Percentiles rank a stretch among this genome's conserved stretches.
Conservation (phyloP, 1,140 invertebrate genomes). For the Pentalonia nigronervosa region DNA sequence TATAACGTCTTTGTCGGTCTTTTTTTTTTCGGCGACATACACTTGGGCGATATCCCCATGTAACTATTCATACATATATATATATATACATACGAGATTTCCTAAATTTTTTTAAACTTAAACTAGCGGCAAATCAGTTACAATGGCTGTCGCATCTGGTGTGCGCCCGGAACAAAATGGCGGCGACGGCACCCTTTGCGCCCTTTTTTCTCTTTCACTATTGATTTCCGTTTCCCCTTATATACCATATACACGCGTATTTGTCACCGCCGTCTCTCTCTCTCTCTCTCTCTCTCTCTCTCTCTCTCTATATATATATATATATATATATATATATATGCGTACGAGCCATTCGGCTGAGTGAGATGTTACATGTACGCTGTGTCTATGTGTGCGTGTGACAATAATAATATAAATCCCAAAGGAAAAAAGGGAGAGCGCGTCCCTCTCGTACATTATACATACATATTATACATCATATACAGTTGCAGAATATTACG, state of each 20-base stretch:
- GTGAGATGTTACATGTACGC: conserved; percentile 44
- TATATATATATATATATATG: background rate
- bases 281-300: too few species aligned
- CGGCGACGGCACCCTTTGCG: conserved; percentile 23
- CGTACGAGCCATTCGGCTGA: background rate
- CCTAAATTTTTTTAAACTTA: conserved; percentile 3
- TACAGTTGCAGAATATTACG: background rate
- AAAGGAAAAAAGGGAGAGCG: conserved; percentile 15
- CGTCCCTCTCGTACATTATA: background rate
- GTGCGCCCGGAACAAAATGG: conserved; percentile 34
- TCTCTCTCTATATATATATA: too few species aligned
- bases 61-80: background rate
- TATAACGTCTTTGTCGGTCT: conserved; percentile 33
- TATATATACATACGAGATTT: background rate
- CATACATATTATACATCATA: background rate
- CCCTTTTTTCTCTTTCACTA: conserved; percentile 41
- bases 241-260: background rate
- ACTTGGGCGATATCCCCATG: background rate
- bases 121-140: conserved; percentile 24
- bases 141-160: conserved; percentile 54
- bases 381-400: background rate
- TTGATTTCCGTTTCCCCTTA: conserved; percentile 50
- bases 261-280: background rate
- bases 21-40: conserved; percentile 1
- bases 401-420: conserved; percentile 44